Base-by-base conservation (phyloP, 2,888 invertebrate species). In the Crepidodera aurea region DNA sequence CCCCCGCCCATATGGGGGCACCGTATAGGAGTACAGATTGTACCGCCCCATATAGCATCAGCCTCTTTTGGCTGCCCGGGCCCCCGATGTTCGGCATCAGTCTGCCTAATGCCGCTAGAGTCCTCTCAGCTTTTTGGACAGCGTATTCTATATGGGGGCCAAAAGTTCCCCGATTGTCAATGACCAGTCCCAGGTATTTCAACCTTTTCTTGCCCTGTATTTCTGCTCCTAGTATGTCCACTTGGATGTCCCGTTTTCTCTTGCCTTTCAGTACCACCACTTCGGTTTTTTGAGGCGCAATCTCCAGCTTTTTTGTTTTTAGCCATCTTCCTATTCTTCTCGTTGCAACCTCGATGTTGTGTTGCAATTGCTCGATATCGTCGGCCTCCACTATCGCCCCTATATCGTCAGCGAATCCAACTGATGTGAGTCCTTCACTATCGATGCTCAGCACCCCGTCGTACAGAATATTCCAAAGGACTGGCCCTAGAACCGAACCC, bases 331-430 rank as follows among this genome's bases (percentile, higher is more conserved):
- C 34, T 27, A 51, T 19, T 10, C n/a, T 25, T 22, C 8, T 10
- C 16, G 51, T 25, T n/a, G 53, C 10, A 6, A n/a, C 16, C 10
- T 58, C 18, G 0, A 18, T 37, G 7, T 18, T 29, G 1, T 5
- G 2, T 18, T n/a, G 42, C 12, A 48, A 40, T n/a, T 34, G 44
- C 7, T 15, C 18, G 1, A 7, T 40, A 8, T 25, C 15, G 12
- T 64, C 42, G 1, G 7, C 56, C 5, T 19, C 37, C 1, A 59
- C 60, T 6, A 66, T n/a, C 1, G 60, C 2, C 1, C 59, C 60
- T 1, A 67, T 42, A 25, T 69, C 66, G 18, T 67, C 67, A 2
- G 67, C 64, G 29, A 51, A 67, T 0, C 55, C 65, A 1, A 62
- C 48, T 3, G 51, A 3, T 4, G 10, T 40, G 0, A 19, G 1